phyloP scores from a whole-genome alignment of 2,797 vertebrate genomes.

The Pseudochirops corinnae region DNA sequence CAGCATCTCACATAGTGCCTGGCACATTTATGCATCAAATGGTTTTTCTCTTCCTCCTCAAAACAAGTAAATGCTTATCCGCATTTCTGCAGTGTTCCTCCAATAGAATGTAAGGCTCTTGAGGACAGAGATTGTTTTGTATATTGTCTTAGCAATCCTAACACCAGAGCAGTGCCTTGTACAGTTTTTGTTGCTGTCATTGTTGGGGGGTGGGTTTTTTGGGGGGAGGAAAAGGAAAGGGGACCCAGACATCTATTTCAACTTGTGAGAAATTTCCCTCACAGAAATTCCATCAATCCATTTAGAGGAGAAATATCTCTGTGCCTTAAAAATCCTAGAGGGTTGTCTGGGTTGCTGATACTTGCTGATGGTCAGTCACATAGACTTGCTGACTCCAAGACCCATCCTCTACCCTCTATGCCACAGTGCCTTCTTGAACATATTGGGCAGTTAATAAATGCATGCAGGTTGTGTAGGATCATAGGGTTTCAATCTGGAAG shows the following conservation, averaged over 20 bases:
- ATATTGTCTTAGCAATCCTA: not conserved
- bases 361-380: not conserved
- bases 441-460: not conserved
- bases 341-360: not conserved
- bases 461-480: not conserved
- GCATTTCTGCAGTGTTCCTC: not conserved
- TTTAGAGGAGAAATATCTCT: not conserved
- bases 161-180: not conserved
- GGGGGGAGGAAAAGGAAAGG: not conserved
- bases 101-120: not conserved
- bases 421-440: not conserved
- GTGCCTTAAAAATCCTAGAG: not conserved
- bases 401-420: not conserved
- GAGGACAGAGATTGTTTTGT: not conserved
- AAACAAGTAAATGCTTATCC: not conserved
- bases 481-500: not conserved
- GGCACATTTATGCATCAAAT: not conserved
- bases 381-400: not conserved
- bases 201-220: not conserved
- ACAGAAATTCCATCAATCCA: not conserved
- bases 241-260: not conserved
- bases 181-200: not conserved
- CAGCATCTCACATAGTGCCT: not conserved
- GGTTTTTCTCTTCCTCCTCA: not conserved
- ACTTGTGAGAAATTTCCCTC: not conserved